These are phyloP conservation scores for Zaprionus davidi DNA, from an alignment of 1,140 invertebrate species.

Conservation along the genomic window DNA sequence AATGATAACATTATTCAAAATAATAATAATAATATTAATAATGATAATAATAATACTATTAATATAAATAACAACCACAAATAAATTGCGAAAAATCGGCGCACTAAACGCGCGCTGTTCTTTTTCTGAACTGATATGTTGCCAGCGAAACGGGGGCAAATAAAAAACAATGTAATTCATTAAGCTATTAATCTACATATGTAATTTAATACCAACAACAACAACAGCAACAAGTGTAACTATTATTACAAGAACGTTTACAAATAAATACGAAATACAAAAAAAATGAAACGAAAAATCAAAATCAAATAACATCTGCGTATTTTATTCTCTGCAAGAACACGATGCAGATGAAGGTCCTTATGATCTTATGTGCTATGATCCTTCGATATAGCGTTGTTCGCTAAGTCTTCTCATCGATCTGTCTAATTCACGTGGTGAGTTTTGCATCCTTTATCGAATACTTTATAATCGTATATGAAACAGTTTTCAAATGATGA, in stretches of 20 bases:
- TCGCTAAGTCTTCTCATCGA: too few relatives aligned
- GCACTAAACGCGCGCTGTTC: conserved; percentile 7
- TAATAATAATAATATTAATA: neutral
- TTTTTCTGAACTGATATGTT: conserved; percentile 26
- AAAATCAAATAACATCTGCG: neutral
- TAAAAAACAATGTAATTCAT: conserved; percentile 26
- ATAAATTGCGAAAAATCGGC: conserved; percentile 14
- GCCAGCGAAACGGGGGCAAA: conserved; percentile 10
- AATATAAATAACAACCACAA: conserved; percentile 10
- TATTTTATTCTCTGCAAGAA: neutral
- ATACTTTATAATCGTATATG: too few relatives aligned
- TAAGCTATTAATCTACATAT: conserved; percentile 27
- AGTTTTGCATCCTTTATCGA: too few relatives aligned
- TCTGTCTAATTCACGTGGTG: too few relatives aligned
- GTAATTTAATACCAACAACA: conserved; percentile 29
- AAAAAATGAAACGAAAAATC: neutral
- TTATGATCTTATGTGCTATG: too few relatives aligned
- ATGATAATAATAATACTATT: neutral
- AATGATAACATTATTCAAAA: neutral
- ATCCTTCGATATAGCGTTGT: too few relatives aligned
- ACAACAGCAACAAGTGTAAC: conserved; percentile 16
- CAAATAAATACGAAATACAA: conserved; percentile 21
- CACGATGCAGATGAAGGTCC: too few relatives aligned
- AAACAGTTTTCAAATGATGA: too few relatives aligned
- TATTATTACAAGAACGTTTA: conserved; percentile 36